Conservation (phyloP, 2,113 vertebrate genomes). For the Thunnus thynnus region DNA sequence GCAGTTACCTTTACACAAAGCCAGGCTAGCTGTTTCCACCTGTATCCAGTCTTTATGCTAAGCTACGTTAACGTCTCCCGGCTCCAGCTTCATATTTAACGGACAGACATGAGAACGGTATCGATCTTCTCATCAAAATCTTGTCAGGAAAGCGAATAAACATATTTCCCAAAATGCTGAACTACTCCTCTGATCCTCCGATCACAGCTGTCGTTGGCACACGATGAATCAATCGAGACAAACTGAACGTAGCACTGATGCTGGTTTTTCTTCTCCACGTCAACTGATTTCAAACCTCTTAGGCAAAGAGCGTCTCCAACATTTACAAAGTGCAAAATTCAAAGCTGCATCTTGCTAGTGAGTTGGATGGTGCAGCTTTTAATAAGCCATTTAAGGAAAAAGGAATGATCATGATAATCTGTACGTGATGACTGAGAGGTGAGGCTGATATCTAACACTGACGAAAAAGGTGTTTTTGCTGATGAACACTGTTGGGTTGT, state of each 20-base stretch:
- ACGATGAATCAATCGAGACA: slow-evolving; percentile 2
- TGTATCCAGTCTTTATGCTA: too few relatives aligned
- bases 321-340: slow-evolving; percentile 65
- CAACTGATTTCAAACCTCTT: slow-evolving; percentile 20
- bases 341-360: slow-evolving; percentile 29
- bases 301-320: slow-evolving; percentile 24
- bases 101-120: background rate
- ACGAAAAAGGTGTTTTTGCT: slow-evolving; percentile 23
- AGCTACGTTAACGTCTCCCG: background rate
- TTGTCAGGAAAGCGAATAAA: background rate
- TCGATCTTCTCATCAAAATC: background rate
- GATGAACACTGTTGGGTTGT: slow-evolving; percentile 11
- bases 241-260: background rate
- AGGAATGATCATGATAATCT: slow-evolving; percentile 22
- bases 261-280: slow-evolving; percentile 44
- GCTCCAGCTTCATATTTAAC: background rate
- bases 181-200: background rate
- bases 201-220: slow-evolving; percentile 36
- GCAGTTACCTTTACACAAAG: too few relatives aligned
- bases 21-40: too few relatives aligned
- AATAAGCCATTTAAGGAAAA: slow-evolving; percentile 7
- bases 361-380: slow-evolving; percentile 12
- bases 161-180: background rate
- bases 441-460: slow-evolving; percentile 32
- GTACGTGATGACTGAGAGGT: slow-evolving; percentile 2